These are phyloP conservation scores for Latrodectus geometricus DNA, from an alignment of 1,140 invertebrate genomes.

Conservation along the genomic window DNA sequence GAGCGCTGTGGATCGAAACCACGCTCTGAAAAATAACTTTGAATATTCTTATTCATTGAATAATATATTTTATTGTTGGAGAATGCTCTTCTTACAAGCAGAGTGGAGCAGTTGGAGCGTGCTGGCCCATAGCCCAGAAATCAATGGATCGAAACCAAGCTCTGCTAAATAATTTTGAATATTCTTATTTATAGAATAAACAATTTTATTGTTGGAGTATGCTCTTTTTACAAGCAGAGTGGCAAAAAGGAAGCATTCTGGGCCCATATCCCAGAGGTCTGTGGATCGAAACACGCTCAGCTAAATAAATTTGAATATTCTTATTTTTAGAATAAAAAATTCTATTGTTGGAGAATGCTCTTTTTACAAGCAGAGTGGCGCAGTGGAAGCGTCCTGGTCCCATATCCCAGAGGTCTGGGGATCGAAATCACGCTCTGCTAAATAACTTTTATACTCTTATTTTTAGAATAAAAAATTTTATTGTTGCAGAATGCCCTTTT, in stretches of 20 bases:
- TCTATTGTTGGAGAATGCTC: too few relatives aligned
- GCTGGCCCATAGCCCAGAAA: too few relatives aligned
- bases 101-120: constrained; percentile 97
- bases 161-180: too few relatives aligned
- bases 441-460: constrained; percentile 86
- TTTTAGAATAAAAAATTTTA: constrained; percentile 65
- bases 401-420: constrained; percentile 97
- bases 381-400: constrained; percentile 98
- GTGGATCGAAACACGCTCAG: too few relatives aligned
- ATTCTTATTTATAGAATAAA: too few relatives aligned
- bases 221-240: constrained; percentile 79
- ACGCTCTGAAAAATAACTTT: constrained; percentile 84
- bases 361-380: constrained; percentile 98
- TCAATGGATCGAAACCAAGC: too few relatives aligned
- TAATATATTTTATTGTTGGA: too few relatives aligned
- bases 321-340: too few relatives aligned
- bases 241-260: constrained; percentile 97
- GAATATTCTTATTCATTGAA: too few relatives aligned
- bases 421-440: constrained; percentile 96
- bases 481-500: not conserved
- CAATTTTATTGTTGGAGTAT: not conserved
- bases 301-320: too few relatives aligned
- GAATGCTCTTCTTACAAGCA: too few relatives aligned
- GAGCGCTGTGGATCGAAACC: constrained; percentile 96
- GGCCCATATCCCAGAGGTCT: constrained; percentile 97